A percentile compares a stretch with the other conserved stretches of the same genome.
Evolutionary conservation across 64 coral and sea anemone genomes (phyloP).

Genomic region (Stichodactyla helianthus): DNA sequence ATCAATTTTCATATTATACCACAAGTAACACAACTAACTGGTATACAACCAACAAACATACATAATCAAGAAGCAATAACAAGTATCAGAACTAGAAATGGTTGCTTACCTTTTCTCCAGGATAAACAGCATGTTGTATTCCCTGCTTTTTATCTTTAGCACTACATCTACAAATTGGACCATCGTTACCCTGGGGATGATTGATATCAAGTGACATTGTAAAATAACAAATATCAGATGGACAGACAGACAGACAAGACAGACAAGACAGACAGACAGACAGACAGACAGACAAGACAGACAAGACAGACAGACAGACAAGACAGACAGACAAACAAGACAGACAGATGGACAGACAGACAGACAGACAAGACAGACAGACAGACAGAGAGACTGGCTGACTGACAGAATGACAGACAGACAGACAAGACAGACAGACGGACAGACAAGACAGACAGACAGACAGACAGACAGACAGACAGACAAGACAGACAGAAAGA

Average conservation of each 20-base stretch:
- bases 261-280: background rate
- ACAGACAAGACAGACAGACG: too few relatives aligned
- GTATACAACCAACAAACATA: too few relatives aligned
- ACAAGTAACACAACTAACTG: too few relatives aligned
- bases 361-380: background rate
- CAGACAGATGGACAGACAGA: background rate
- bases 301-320: background rate
- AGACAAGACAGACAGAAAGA: background rate
- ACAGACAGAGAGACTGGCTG: too few relatives aligned
- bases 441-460: background rate
- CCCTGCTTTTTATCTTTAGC: conserved; percentile 64
- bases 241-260: background rate
- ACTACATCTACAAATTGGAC: conserved; percentile 77
- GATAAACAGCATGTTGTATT: conserved; percentile 86
- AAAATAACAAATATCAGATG: background rate
- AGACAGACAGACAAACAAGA: background rate
- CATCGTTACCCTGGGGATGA: conserved; percentile 76
- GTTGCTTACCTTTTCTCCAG: conserved; percentile 77
- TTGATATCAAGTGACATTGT: background rate
- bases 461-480: background rate
- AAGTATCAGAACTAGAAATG: too few relatives aligned
- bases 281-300: background rate
- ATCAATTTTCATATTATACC: too few relatives aligned
- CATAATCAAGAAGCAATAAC: too few relatives aligned
- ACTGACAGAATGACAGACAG: background rate